Evolutionary conservation across 2,797 vertebrate species (phyloP), one percentile per base, ranked within the genome.

Genomic region (Crossoptilon crossoptilon): DNA sequence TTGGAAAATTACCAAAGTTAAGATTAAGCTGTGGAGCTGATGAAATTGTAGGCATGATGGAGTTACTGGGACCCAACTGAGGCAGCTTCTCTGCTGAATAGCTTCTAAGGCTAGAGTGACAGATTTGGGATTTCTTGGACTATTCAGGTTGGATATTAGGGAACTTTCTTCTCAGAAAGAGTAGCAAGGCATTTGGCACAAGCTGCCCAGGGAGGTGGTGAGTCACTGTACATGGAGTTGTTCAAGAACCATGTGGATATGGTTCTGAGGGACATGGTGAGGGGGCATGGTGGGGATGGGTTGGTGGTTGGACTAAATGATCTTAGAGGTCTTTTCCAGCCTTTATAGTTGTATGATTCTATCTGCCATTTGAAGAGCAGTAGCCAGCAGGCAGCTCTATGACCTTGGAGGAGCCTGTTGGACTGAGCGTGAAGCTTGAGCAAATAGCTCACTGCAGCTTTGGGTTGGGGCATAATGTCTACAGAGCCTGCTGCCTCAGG

Each of bases 361-460:
- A 29, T 8, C 23, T 76, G 37, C 16, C 1, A 4, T 17, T n/a
- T 39, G 35, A 83, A 79, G 22, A 11, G 3, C 8, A 68, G 51
- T 21, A 48, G 85, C 29, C 27, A 91, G 77, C 3, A 16, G 68
- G 78, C 43, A 75, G 7, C 4, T 67, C 70, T 68, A 43, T 15
- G 64, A 68, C 73, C 71, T 84, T 91, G 82, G 70, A 92, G 66
- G 21, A 72, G 55, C 71, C 91, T 44, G 15, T 70, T 75, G 84
- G 66, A n/a, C 49, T 15, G 43, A 60, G 48, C 0, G 2, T 18
- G 60, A 63, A 68, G 64, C 11, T 17, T n/a, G 27, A 72, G 41
- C 8, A 21, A 83, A 35, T 4, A 59, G 29, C 46, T 79, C 31
- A 4, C 43, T 71, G 80, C 62, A 62, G 72, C 21, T 63, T 91